phyloP scores from a whole-genome alignment of 2,113 vertebrate species.

The Miniopterus natalensis region DNA sequence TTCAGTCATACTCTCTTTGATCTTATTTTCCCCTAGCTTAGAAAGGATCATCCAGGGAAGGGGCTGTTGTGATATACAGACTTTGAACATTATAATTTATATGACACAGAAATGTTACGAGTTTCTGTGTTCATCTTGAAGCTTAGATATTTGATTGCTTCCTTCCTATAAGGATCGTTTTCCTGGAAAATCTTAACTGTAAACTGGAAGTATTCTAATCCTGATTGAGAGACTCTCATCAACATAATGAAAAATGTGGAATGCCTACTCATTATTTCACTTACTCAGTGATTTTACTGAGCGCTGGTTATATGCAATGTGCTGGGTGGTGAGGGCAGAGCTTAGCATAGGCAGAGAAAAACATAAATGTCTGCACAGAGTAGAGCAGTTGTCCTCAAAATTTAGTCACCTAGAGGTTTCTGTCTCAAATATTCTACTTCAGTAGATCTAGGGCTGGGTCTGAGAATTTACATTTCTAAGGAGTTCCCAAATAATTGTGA shows the following conservation, averaged over 20 bases:
- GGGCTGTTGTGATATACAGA: not conserved
- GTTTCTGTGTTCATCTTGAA: constrained; percentile 6
- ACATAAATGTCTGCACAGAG: not conserved
- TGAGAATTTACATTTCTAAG: not conserved
- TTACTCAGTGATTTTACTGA: not conserved
- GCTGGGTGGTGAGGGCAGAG: not conserved
- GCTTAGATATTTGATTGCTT: not conserved
- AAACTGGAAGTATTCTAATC: not conserved
- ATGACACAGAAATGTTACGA: not conserved
- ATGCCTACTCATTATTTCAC: not conserved
- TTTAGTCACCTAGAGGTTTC: not conserved
- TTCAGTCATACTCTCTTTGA: not conserved
- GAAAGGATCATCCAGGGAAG: not conserved
- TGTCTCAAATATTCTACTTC: not conserved
- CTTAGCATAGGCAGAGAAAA: not conserved
- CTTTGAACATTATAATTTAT: not conserved
- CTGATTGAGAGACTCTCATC: not conserved
- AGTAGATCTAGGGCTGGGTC: not conserved
- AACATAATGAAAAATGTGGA: not conserved
- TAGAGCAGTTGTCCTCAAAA: not conserved
- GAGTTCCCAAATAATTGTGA: not conserved
- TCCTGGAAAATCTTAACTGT: constrained; percentile 13
- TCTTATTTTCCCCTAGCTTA: not conserved
- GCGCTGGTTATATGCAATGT: not conserved
- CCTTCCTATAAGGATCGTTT: not conserved